A percentile compares a stretch with the other conserved stretches of the same genome.
Conservation (phyloP, 2,888 invertebrate species). For the Polyommatus icarus region DNA sequence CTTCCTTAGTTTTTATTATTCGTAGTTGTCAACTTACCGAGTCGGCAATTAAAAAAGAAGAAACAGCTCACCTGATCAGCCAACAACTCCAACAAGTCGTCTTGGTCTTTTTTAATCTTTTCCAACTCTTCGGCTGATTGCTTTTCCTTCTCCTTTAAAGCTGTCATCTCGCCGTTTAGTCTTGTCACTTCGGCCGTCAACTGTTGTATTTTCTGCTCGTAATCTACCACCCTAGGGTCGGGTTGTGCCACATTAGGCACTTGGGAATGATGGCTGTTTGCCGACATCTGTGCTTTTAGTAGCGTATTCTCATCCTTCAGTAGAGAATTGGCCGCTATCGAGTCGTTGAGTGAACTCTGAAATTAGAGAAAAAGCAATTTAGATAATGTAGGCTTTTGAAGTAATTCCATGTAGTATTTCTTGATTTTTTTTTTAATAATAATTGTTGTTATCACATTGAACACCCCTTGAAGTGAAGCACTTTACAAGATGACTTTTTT, state of each 20-base stretch:
- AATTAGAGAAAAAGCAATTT: constrained; percentile 48
- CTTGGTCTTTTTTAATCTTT: constrained; percentile 91
- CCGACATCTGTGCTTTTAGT: constrained; percentile 86
- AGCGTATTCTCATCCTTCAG: constrained; percentile 93
- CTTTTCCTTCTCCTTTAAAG: constrained; percentile 48
- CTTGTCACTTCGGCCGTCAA: constrained; percentile 48
- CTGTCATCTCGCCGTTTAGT: constrained; percentile 46
- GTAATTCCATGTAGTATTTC: too few species aligned
- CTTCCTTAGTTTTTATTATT: too few species aligned
- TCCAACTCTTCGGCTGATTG: constrained; percentile 75
- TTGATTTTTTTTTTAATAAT: too few species aligned
- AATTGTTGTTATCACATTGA: too few species aligned
- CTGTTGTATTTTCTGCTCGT: constrained; percentile 48
- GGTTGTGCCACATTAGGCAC: constrained; percentile 33
- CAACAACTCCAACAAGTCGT: constrained; percentile 93
- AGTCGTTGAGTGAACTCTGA: constrained; percentile 81
- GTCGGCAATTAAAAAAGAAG: too few species aligned
- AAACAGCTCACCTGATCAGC: constrained; percentile 87
- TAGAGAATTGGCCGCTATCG: constrained; percentile 85
- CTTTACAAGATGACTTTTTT: too few species aligned
- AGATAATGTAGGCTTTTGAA: constrained; percentile 53
- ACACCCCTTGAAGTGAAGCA: too few species aligned
- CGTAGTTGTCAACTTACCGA: too few species aligned
- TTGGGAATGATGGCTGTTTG: constrained; percentile 45
- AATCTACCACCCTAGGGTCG: constrained; percentile 42